Evolutionary conservation across 2,113 vertebrate species (phyloP).

Genomic region (Brachypodius melanocephalos): DNA sequence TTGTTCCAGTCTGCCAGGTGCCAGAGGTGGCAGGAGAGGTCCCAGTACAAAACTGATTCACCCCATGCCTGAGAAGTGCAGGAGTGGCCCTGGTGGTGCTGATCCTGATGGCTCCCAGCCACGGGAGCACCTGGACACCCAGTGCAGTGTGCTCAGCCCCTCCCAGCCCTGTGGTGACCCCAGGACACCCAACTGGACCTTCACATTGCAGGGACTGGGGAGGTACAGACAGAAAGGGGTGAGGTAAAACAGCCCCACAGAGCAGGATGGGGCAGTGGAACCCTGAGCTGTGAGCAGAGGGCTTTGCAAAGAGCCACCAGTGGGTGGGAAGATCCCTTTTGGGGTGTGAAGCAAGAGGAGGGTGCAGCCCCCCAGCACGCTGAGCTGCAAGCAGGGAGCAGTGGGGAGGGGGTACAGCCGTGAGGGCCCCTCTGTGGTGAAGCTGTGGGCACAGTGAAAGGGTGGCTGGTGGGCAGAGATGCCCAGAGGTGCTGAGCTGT

Average conservation of each 20-base stretch:
- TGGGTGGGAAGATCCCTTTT: neutral
- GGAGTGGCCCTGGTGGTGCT: neutral
- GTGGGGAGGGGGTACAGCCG: neutral
- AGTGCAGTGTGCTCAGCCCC: neutral
- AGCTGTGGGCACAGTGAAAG: neutral
- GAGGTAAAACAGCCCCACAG: neutral
- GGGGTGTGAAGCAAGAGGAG: neutral
- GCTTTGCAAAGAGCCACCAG: neutral
- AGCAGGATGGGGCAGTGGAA: accelerated
- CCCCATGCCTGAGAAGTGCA: neutral
- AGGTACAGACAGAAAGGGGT: neutral
- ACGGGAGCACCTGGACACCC: neutral
- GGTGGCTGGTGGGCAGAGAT: neutral
- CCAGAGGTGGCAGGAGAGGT: neutral
- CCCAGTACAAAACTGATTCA: neutral
- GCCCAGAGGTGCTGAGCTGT: neutral
- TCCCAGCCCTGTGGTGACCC: accelerated
- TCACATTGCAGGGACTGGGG: neutral
- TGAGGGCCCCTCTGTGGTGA: too few relatives aligned
- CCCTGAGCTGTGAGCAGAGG: neutral
- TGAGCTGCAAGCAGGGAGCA: neutral
- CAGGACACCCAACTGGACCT: neutral
- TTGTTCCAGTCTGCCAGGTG: neutral
- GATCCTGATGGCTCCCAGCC: neutral
- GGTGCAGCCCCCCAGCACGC: neutral